phyloP scores from a whole-genome alignment of 2,113 vertebrate species.

The Zapus hudsonius region DNA sequence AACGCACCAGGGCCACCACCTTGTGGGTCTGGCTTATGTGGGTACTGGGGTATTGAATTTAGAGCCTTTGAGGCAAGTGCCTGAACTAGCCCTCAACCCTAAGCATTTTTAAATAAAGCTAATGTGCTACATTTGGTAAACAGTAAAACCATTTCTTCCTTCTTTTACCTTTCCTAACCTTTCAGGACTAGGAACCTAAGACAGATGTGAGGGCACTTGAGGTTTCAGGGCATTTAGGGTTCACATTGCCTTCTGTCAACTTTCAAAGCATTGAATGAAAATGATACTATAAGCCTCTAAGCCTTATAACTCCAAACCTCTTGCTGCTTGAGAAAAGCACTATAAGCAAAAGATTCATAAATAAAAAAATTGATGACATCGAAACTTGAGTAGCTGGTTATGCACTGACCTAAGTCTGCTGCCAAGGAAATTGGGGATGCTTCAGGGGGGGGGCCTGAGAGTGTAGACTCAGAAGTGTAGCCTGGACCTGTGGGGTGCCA shows the following conservation, averaged over 20 bases:
- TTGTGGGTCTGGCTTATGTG: too few relatives aligned
- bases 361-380: conserved; percentile 13
- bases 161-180: conserved; percentile 13
- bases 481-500: too few relatives aligned
- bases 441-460: too few relatives aligned
- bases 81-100: background rate
- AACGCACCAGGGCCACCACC: too few relatives aligned
- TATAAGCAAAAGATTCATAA: background rate
- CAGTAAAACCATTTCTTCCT: background rate
- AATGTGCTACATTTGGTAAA: too few relatives aligned
- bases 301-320: background rate
- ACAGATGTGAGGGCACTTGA: background rate
- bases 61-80: background rate
- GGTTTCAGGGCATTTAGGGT: too few relatives aligned
- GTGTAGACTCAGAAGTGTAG: too few relatives aligned
- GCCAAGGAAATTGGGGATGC: too few relatives aligned
- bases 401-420: too few relatives aligned
- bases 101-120: too few relatives aligned
- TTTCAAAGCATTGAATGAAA: conserved; percentile 44
- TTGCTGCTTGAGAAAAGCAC: conserved; percentile 24
- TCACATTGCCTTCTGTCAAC: conserved; percentile 29
- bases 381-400: conserved; percentile 31
- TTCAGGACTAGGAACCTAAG: background rate
- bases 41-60: background rate
- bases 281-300: background rate